Percentiles rank a stretch among this genome's conserved stretches.
Evolutionary conservation across 2,888 invertebrate genomes (phyloP).

Genomic region (Minunthozetes semirufus): DNA sequence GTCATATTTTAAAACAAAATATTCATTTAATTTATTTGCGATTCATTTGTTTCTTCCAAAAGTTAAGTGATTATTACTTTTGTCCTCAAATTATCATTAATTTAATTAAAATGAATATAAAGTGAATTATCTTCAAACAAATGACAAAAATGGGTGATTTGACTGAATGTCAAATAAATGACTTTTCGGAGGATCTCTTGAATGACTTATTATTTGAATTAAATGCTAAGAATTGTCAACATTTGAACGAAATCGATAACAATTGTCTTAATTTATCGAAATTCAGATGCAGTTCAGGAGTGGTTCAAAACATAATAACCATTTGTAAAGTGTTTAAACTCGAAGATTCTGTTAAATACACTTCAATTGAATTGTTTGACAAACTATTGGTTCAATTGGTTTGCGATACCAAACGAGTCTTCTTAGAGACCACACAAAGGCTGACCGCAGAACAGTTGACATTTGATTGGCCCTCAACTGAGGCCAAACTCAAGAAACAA

Average conservation of each 20-base stretch:
- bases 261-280: neutral
- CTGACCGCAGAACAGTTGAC: neutral
- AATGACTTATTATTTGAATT: neutral
- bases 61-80: too few species aligned
- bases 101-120: too few species aligned
- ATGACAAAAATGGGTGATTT: too few species aligned
- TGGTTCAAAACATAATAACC: neutral
- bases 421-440: neutral
- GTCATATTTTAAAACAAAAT: too few species aligned
- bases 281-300: neutral
- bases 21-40: too few species aligned
- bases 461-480: neutral
- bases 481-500: neutral
- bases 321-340: neutral
- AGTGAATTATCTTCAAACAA: neutral
- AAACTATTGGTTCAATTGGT: slow-evolving; percentile 1
- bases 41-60: too few species aligned
- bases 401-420: slow-evolving; percentile 10
- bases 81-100: too few species aligned
- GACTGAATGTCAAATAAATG: neutral
- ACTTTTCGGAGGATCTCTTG: neutral
- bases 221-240: neutral
- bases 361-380: neutral
- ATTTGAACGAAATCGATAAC: neutral
- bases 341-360: slow-evolving; percentile 1